phyloP scores from a whole-genome alignment of 2,797 vertebrate genomes.

The Erethizon dorsatum region DNA sequence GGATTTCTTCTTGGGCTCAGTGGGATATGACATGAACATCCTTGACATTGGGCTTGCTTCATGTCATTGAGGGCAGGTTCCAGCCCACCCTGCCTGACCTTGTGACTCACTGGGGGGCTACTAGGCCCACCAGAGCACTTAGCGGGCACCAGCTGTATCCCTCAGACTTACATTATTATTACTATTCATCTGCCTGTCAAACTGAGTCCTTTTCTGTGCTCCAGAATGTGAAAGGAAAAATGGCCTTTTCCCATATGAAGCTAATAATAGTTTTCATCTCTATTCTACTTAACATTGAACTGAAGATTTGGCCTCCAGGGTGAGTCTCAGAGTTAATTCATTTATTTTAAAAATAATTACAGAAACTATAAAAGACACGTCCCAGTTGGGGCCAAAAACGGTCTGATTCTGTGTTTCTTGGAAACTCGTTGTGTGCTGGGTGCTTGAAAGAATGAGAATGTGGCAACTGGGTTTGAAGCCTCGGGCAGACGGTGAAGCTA shows the following conservation, averaged over 20 bases:
- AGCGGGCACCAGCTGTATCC: constrained; percentile 80
- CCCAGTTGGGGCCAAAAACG: constrained; percentile 30
- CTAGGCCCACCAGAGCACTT: constrained; percentile 43
- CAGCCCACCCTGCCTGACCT: constrained; percentile 1
- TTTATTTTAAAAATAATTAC: constrained; percentile 85
- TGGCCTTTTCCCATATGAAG: constrained; percentile 80
- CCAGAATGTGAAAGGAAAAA: constrained; percentile 79
- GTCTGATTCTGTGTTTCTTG: constrained; percentile 57
- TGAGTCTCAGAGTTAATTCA: constrained; percentile 79
- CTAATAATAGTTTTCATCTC: constrained; percentile 86
- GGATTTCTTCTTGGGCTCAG: neutral
- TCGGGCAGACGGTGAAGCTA: neutral
- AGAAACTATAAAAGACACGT: constrained; percentile 79
- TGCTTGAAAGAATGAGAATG: constrained; percentile 10
- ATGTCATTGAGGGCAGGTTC: neutral
- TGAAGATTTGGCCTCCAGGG: constrained; percentile 82
- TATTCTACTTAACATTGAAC: constrained; percentile 84
- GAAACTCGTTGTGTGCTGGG: constrained; percentile 69
- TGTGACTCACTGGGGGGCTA: neutral
- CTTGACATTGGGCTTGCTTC: constrained; percentile 35
- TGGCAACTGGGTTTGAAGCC: neutral
- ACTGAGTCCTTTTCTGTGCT: constrained; percentile 76
- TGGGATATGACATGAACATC: neutral
- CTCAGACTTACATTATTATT: constrained; percentile 81
- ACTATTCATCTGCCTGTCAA: constrained; percentile 81